phyloP scores from a whole-genome alignment of 2,888 invertebrate genomes.

The Onchidella celtica region DNA sequence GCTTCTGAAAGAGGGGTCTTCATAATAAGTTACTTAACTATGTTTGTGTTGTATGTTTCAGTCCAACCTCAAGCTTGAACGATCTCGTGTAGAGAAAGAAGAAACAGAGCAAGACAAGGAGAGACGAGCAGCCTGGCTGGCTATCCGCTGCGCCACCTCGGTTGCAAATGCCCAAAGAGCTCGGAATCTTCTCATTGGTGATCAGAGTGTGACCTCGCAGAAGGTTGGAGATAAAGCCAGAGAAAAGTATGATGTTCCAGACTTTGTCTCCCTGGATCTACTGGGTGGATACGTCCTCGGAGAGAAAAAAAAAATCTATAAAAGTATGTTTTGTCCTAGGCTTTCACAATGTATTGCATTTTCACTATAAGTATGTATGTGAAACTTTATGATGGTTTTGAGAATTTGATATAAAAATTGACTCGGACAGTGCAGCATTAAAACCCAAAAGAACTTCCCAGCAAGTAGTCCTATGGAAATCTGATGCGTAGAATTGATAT shows the following conservation, averaged over 20 bases:
- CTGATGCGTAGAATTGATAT: too few species aligned
- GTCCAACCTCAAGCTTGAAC: constrained; percentile 57
- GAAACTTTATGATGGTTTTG: too few species aligned
- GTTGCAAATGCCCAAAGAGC: constrained; percentile 71
- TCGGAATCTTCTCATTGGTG: constrained; percentile 70
- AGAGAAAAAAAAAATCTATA: constrained; percentile 77
- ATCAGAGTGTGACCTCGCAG: constrained; percentile 67
- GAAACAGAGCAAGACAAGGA: constrained; percentile 70
- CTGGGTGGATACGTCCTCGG: constrained; percentile 76
- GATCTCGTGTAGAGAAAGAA: constrained; percentile 58
- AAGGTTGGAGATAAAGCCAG: constrained; percentile 61
- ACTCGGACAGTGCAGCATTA: too few species aligned
- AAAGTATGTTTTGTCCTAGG: constrained; percentile 75
- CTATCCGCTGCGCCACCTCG: constrained; percentile 75
- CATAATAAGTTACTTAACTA: too few species aligned
- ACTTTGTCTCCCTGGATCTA: constrained; percentile 76
- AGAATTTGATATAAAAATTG: too few species aligned
- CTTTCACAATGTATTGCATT: too few species aligned
- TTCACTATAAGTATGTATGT: too few species aligned
- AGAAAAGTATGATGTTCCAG: constrained; percentile 68
- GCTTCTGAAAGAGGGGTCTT: too few species aligned
- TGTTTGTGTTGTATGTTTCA: too few species aligned
- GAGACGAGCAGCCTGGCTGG: constrained; percentile 73
- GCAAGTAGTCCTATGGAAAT: too few species aligned
- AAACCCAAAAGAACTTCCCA: too few species aligned